A percentile compares a stretch with the other conserved stretches of the same genome.
These are phyloP conservation scores for Pseudomyrmex sp. DNA, from an alignment of 1,140 invertebrate genomes.

Conservation along the genomic window DNA sequence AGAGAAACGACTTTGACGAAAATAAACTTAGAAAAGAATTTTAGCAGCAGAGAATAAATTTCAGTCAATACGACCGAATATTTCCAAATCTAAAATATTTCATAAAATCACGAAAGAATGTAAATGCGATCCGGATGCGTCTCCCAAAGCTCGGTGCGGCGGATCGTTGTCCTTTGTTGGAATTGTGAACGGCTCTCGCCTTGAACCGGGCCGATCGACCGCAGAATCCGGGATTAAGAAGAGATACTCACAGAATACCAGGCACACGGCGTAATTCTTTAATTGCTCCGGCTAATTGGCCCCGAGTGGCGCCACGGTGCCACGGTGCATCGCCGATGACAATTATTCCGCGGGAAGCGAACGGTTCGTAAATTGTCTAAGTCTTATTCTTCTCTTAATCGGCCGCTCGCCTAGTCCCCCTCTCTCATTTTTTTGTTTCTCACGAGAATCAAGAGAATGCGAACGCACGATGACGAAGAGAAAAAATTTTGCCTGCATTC, in stretches of 20 bases:
- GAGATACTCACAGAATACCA: slow-evolving; percentile 6
- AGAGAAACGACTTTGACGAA: not conserved
- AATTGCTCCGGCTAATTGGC: slow-evolving; percentile 84
- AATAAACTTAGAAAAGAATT: not conserved
- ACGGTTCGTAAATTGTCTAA: slow-evolving; percentile 75
- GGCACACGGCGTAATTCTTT: slow-evolving; percentile 81
- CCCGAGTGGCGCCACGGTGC: slow-evolving; percentile 81
- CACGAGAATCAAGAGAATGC: slow-evolving; percentile 9
- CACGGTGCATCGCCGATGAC: slow-evolving; percentile 74
- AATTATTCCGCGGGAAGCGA: slow-evolving; percentile 74
- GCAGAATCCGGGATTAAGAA: slow-evolving; percentile 58
- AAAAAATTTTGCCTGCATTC: not conserved
- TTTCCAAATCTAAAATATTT: not conserved
- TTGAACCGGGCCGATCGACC: slow-evolving; percentile 50
- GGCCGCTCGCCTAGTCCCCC: slow-evolving; percentile 15
- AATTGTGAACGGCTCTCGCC: slow-evolving; percentile 42
- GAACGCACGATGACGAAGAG: not conserved
- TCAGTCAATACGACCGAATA: not conserved
- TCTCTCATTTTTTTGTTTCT: not conserved
- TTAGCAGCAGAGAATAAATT: not conserved
- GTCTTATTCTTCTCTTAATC: slow-evolving; percentile 70
- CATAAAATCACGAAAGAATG: not conserved
- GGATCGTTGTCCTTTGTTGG: slow-evolving; percentile 18
- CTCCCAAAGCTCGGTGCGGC: not conserved
- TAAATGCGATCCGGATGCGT: slow-evolving; percentile 10